Evolutionary conservation across 2,797 vertebrate species (phyloP).

Genomic region (Peromyscus nudipes): DNA sequence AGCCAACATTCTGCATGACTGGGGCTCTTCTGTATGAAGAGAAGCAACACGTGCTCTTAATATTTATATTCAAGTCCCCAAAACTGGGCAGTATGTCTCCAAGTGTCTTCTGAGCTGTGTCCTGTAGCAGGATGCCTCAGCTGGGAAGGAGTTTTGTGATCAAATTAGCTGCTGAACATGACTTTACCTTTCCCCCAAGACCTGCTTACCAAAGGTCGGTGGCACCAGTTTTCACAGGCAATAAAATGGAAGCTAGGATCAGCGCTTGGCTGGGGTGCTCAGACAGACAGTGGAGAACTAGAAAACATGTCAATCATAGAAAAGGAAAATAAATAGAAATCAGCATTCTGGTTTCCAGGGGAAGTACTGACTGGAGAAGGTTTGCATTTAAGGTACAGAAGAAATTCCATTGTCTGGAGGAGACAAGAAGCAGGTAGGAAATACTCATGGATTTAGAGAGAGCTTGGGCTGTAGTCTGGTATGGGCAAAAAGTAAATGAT

Average conservation of each 20-base stretch:
- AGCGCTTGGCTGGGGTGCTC: background rate
- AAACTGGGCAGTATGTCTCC: background rate
- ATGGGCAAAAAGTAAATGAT: background rate
- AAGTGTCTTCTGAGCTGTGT: background rate
- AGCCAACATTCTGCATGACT: background rate
- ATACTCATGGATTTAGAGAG: background rate
- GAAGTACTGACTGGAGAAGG: background rate
- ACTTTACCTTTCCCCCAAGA: background rate
- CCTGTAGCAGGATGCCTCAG: background rate
- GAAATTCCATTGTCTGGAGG: background rate
- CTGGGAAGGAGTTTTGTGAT: background rate
- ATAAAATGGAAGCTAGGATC: background rate
- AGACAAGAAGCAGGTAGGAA: background rate
- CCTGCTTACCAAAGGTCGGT: background rate
- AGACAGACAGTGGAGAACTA: background rate
- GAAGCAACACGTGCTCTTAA: background rate
- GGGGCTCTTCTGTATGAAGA: background rate
- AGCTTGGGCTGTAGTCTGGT: background rate
- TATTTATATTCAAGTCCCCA: background rate
- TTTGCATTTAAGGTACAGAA: background rate
- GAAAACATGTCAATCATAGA: background rate
- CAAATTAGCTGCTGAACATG: background rate
- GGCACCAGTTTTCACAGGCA: background rate
- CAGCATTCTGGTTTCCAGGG: background rate
- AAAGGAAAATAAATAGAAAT: background rate